Base-by-base conservation (phyloP, 2,797 vertebrate genomes). In the Danio aesculapii region DNA sequence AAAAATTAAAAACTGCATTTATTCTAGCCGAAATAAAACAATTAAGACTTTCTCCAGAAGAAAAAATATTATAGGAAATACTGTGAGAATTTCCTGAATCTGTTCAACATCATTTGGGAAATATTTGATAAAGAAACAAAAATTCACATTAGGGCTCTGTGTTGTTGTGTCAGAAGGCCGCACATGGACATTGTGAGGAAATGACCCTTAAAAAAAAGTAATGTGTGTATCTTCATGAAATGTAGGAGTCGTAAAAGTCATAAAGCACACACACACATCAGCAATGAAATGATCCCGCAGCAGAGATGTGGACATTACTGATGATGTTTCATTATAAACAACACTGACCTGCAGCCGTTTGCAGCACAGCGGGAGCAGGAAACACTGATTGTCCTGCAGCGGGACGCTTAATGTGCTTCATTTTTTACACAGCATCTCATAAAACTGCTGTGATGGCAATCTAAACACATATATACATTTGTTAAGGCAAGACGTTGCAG, bases 281-380 rank as follows among this genome's bases (percentile, higher is more conserved):
- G n/a, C 14, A 7, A 44, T 47, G 17, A 67, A 50, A 49, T 61
- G 13, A n/a, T 57, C 57, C 62, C 30, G 43, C 52, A 13, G 10
- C n/a, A 47, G n/a, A 67, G 19, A 58, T 68, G 43, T 47, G 43
- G 46, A 77, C 52, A 68, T 58, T 67, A 77, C 53, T n/a, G 14
- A 14, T 30, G 67, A 67, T 67, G 50, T 39, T 58, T 30, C 6
- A 30, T 53, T 41, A n/a, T 10, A 30, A 30, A 41, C 21, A 52
- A 41, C 10, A 43, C 16, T 11, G 9, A 55, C 39, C 14, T 57
- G 17, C 11, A 71, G 17, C 30, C 30, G 30, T 30, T 30, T 30
- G 30, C 30, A 30, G 30, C 30, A 9, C 43, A 30, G 19, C 7
- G 1, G 47, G 47, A 12, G 0, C 6, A 49, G 7, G 4, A 77